A percentile compares a stretch with the other conserved stretches of the same genome.
These are phyloP conservation scores for Campylomormyrus numenius DNA, from an alignment of 2,113 vertebrate species.

Conservation along the genomic window DNA sequence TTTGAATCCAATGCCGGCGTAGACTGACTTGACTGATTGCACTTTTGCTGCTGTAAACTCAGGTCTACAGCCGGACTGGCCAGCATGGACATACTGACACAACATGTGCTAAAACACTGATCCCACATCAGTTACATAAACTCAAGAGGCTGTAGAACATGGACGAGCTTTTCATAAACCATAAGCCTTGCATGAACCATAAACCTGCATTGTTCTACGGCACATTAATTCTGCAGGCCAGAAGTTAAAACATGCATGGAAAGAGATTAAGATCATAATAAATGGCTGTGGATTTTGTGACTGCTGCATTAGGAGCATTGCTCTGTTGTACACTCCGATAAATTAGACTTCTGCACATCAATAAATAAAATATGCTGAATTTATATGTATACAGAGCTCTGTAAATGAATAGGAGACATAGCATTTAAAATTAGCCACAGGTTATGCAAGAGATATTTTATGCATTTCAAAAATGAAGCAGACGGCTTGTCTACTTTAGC, in stretches of 20 bases:
- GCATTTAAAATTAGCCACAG: not conserved
- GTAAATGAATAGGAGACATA: not conserved
- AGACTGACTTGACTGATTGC: not conserved
- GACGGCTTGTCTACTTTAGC: not conserved
- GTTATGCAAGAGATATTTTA: not conserved
- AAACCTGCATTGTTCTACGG: not conserved
- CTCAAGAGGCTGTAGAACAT: not conserved
- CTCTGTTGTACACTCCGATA: not conserved
- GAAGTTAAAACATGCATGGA: not conserved
- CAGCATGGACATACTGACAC: slow-evolving; percentile 39
- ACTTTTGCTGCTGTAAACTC: slow-evolving; percentile 74
- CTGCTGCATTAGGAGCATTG: not conserved
- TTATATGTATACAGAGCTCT: not conserved
- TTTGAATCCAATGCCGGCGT: not conserved
- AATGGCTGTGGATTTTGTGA: not conserved
- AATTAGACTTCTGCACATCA: not conserved
- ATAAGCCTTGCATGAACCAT: not conserved
- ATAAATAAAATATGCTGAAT: not conserved
- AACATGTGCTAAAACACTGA: not conserved
- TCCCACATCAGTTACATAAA: not conserved
- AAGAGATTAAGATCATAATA: not conserved
- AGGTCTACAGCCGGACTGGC: slow-evolving; percentile 73
- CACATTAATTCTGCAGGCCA: not conserved
- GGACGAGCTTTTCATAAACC: not conserved
- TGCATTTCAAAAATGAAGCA: not conserved